phyloP scores from a whole-genome alignment of 2,113 vertebrate species.

The Panthera leo region DNA sequence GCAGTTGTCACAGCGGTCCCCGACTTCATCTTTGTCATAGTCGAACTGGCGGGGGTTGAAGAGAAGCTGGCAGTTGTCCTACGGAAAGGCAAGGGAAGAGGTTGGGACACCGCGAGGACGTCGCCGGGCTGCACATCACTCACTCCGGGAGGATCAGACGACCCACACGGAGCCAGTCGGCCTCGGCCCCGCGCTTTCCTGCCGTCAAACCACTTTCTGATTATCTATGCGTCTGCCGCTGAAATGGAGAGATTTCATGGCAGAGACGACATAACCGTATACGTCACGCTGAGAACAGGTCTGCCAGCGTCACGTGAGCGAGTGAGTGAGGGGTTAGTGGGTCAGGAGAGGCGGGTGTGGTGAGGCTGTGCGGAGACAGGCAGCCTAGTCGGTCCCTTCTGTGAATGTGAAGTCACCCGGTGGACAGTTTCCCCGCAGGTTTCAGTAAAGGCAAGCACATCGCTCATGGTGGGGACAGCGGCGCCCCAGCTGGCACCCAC shows the following conservation, averaged over 20 bases:
- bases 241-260: rapidly evolving
- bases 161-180: not conserved
- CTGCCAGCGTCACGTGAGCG: rapidly evolving
- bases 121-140: too few relatives aligned
- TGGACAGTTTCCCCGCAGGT: too few relatives aligned
- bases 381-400: rapidly evolving
- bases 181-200: rapidly evolving
- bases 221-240: rapidly evolving
- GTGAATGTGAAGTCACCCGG: not conserved
- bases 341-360: rapidly evolving
- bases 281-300: not conserved
- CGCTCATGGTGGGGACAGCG: not conserved
- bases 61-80: constrained; percentile 97
- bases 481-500: not conserved
- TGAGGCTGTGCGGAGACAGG: rapidly evolving
- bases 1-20: constrained; percentile 98
- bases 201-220: rapidly evolving
- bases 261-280: rapidly evolving
- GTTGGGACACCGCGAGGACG: not conserved
- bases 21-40: constrained; percentile 98
- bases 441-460: not conserved
- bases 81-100: not conserved
- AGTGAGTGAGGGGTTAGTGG: rapidly evolving
- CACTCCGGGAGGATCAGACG: too few relatives aligned
- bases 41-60: constrained; percentile 97